Evolutionary conservation across 1,140 invertebrate genomes (phyloP), one percentile per base, ranked within the genome.

Genomic region (Chrysomallon squamiferum): DNA sequence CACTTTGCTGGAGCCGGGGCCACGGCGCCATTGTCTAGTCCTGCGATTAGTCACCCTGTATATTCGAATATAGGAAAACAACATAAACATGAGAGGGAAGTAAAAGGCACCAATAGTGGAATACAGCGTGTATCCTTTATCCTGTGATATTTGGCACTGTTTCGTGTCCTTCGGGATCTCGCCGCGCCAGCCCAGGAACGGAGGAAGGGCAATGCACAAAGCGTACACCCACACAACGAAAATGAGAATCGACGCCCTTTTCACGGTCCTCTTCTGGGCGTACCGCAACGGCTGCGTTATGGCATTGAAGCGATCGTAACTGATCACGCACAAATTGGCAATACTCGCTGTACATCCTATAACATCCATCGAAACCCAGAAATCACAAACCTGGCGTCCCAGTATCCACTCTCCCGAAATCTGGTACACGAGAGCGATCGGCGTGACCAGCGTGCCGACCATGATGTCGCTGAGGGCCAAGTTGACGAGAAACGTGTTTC

Each of bases 401-500:
- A 87, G 79, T 25, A 73, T 72, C 87, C 87, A 88, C 38, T 68
- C 38, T 13, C 66, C 66, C 29, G 65, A 59, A n/a, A 78, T 45
- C 62, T 78, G 69, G 57, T 78, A 75, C 7, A 66, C 61, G 22
- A 78, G 62, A 0, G 77, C 69, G 25, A 79, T 71, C 0, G 79
- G 79, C 20, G 75, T 69, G 1, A 81, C 79, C 7, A 75, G 41
- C 9, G 72, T 57, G 0, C 95, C 95, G 11, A 98, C 93, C 77
- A 96, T 87, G 30, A 97, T 88, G 86, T 98, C 96, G 35, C 95
- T 94, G 1, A 96, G 91, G 0, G 95, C 95, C 66, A 97, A 87
- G 43, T 93, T 96, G 32, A 96, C 91, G 77, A 98, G 96, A 86
- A 97, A 96, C 77, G 95, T 89, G 85, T 97, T 97, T 38, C 95